Percentiles rank a stretch among this genome's conserved stretches.
Evolutionary conservation across 2,797 vertebrate species (phyloP).

Genomic region (Amblyopsis hoosieri): DNA sequence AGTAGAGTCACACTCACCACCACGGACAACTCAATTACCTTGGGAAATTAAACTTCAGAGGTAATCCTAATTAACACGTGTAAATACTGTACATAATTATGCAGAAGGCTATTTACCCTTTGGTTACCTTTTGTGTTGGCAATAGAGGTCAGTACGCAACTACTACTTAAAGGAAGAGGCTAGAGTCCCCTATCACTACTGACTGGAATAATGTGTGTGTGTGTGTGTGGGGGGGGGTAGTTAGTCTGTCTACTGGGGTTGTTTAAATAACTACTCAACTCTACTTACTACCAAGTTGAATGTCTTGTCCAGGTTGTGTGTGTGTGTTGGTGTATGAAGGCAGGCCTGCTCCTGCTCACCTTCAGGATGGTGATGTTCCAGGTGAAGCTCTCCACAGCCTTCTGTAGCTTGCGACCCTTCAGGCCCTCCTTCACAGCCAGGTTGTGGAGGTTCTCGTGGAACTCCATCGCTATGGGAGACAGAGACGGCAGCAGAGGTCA

Average conservation of each 20-base stretch:
- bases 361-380: slow-evolving; percentile 99
- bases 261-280: too few relatives aligned
- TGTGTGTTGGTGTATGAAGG: background rate
- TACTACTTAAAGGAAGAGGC: too few relatives aligned
- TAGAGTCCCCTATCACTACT: too few relatives aligned
- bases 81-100: too few relatives aligned
- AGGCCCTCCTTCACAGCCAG: slow-evolving; percentile 92
- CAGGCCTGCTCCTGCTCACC: slow-evolving; percentile 68
- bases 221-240: too few relatives aligned
- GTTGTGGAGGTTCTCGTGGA: slow-evolving; percentile 93
- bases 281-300: too few relatives aligned
- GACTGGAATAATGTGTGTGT: too few relatives aligned
- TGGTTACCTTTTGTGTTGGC: background rate
- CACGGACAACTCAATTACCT: slow-evolving; percentile 27
- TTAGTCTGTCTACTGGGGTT: too few relatives aligned
- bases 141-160: too few relatives aligned
- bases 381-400: slow-evolving; percentile 95
- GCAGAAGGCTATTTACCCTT: background rate
- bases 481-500: background rate
- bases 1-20: slow-evolving; percentile 14
- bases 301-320: background rate
- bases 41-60: slow-evolving; percentile 7
- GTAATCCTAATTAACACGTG: background rate
- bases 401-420: slow-evolving; percentile 93
- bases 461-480: slow-evolving; percentile 88